Evolutionary conservation across 1,140 invertebrate genomes (phyloP).

Genomic region (Lerema accius): DNA sequence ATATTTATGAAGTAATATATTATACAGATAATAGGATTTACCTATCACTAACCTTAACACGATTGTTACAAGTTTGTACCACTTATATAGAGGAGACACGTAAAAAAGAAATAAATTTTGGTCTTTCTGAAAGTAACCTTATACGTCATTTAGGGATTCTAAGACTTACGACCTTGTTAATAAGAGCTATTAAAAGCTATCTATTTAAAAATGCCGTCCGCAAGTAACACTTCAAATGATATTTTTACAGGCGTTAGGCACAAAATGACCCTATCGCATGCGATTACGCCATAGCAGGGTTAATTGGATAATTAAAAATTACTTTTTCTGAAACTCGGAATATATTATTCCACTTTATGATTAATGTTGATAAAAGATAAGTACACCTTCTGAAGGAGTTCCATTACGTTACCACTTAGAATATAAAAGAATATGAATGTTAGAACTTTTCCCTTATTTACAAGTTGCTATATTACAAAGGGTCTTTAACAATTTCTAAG

Average conservation of each 20-base stretch:
- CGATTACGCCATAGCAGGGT: conserved; percentile 28
- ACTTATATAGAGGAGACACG: no score
- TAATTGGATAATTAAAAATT: conserved; percentile 31
- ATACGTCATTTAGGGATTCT: conserved; percentile 24
- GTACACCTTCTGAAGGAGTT: background rate
- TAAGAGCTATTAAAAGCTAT: conserved; percentile 16
- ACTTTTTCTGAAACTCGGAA: conserved; percentile 22
- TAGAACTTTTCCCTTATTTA: no score
- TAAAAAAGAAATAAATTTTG: no score
- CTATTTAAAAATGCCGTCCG: conserved; percentile 22
- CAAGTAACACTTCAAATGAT: conserved; percentile 20
- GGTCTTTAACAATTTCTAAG: no score
- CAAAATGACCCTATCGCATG: conserved; percentile 26
- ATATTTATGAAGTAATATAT: no score
- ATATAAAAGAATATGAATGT: background rate
- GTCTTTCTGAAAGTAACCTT: no score
- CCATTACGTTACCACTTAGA: background rate
- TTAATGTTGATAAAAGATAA: background rate
- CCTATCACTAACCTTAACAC: no score
- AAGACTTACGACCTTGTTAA: conserved; percentile 29
- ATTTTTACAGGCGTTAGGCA: conserved; percentile 19
- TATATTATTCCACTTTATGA: conserved; percentile 4
- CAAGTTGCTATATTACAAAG: no score
- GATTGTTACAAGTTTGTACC: no score
- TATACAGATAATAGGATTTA: no score